phyloP scores from a whole-genome alignment of 2,113 vertebrate species.

The Serilophus lunatus region DNA sequence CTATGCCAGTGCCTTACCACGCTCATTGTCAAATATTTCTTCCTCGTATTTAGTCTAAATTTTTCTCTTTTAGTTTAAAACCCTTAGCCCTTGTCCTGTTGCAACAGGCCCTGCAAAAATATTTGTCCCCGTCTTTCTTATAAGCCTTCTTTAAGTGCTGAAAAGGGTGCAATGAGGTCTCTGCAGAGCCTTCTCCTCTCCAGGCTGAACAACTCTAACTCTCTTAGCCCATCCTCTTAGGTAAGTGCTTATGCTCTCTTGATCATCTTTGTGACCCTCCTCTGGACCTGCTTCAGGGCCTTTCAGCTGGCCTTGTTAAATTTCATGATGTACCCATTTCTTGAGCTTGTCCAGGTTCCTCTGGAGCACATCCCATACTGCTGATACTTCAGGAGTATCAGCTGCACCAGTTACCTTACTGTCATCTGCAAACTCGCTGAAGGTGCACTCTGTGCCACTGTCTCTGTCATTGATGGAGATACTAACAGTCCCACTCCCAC shows the following conservation, averaged over 20 bases:
- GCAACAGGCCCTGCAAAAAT: not conserved
- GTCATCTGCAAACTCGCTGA: not conserved
- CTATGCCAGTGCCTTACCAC: not conserved
- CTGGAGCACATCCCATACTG: not conserved
- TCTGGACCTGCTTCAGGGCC: not conserved
- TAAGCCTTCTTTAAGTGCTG: not conserved
- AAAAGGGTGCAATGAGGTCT: not conserved
- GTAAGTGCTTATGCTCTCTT: not conserved
- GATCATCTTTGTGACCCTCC: not conserved
- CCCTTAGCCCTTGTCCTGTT: not conserved
- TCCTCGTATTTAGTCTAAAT: not conserved
- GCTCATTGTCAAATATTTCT: not conserved
- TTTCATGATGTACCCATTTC: not conserved
- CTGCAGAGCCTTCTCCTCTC: not conserved
- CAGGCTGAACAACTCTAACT: not conserved
- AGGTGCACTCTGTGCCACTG: not conserved
- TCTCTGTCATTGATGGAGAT: not conserved
- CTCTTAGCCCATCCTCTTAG: not conserved
- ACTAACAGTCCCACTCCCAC: not conserved
- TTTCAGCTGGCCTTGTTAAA: not conserved
- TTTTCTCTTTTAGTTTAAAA: not conserved
- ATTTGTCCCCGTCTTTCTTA: not conserved
- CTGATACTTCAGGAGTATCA: not conserved
- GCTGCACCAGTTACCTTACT: not conserved
- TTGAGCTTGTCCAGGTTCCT: not conserved